Evolutionary conservation across 2,888 invertebrate species (phyloP), one percentile per base, ranked within the genome.

Genomic region (Coecobrya sp.): DNA sequence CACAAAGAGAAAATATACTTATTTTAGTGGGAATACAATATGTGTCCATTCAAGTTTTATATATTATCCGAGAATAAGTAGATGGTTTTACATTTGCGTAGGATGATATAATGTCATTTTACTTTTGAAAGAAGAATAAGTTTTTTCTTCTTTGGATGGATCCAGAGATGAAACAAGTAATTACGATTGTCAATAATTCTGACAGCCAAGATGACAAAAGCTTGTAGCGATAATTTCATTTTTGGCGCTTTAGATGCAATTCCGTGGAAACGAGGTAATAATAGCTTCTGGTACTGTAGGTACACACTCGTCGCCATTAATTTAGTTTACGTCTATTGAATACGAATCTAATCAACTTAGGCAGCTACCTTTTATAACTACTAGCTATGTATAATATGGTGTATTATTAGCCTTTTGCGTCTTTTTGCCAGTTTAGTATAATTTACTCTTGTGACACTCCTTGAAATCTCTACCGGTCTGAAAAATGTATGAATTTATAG

Each of bases 401-500:
- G 13, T 13, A 49, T 42, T 68, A 36, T 25, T 65, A 25, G 25
- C 30, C 7, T 19, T 45, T 42, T 30, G 19, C 19, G 16, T 42
- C 73, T 73, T 42, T 73, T 42, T n/a, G 45, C 42, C 19, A 42
- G 42, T n/a, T 49, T 42, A 13, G 76, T 76, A 49, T 76, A 76
- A 76, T 76, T 76, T 22, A 76, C 76, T 76, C 42, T 25, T 42
- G 76, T 76, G 49, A 76, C 76, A 49, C 49, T 49, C 25, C 7
- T 42, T 36, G 30, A 68, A 76, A 76, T 76, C 76, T 59, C 79
- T 25, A 45, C 65, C 10, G 45, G 45, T 49, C 62, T 79, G 8
- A 27, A 87, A 87, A 87, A 88, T 76, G 87, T 88, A 79, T 65
- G 86, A 88, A 79, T 86, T 55, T 86, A 62, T 16, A 81, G 81